Evolutionary conservation across 37 sponge, comb jelly and placozoan species (phyloP).

Genomic region (Mnemiopsis leidyi): DNA sequence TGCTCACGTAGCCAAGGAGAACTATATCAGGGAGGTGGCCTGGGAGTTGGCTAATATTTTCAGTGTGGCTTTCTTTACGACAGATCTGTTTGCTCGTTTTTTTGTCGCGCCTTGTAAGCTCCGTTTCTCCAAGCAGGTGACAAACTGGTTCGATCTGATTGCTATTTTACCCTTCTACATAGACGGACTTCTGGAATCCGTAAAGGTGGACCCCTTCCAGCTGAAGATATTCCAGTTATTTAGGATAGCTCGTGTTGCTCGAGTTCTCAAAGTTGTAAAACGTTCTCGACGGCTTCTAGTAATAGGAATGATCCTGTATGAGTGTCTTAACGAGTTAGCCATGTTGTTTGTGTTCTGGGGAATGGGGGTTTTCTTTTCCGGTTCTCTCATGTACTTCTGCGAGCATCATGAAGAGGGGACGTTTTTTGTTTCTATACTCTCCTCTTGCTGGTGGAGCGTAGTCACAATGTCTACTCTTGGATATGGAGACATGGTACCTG

Average conservation of each 20-base stretch:
- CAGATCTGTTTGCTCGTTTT: background rate
- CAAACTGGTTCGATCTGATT: conserved; percentile 17
- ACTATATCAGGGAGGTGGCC: background rate
- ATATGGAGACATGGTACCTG: background rate
- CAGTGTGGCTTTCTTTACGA: background rate
- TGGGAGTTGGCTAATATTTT: background rate
- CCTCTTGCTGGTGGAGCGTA: conserved; percentile 23
- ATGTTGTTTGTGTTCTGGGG: background rate
- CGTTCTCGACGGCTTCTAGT: background rate
- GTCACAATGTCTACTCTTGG: background rate
- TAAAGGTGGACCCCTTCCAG: background rate
- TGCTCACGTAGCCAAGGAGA: background rate
- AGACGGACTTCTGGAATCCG: background rate
- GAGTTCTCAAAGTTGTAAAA: background rate
- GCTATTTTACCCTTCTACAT: background rate
- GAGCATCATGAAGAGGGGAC: background rate
- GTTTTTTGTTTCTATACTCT: background rate
- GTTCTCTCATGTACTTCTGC: conserved; percentile 6
- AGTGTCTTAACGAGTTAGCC: conserved; percentile 14
- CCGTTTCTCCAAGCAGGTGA: background rate
- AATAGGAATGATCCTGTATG: conserved; percentile 13
- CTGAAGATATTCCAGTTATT: conserved; percentile 31
- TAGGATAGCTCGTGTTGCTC: background rate
- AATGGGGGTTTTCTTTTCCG: background rate
- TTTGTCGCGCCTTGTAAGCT: background rate